Base-by-base conservation (phyloP, 2,888 invertebrate species). In the Archips crataeganus region DNA sequence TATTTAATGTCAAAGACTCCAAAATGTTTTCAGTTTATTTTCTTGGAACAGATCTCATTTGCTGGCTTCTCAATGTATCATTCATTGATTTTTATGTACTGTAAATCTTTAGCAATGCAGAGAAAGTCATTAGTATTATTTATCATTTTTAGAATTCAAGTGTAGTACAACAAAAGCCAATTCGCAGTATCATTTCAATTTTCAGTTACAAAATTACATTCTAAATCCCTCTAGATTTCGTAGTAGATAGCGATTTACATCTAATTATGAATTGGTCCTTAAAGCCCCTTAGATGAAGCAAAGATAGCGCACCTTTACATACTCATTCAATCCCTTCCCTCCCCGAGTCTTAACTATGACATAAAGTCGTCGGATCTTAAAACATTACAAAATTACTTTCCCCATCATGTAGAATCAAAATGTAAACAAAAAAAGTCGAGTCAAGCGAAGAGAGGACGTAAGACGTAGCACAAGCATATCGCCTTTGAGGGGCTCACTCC, bases 401-500 rank as follows among this genome's bases (percentile, higher is more conserved):
- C n/a, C 60, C 60, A 34, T 57, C 32, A 65, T 74, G 69, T 51
- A 60, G 69, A 69, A 70, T 60, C 49, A 51, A 54, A 65, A 49
- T 47, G 57, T 45, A 64, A 47, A 68, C 23, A 34, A 45, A 42
- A 42, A 42, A 45, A 59, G 23, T 23, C 23, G 23, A 23, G 23
- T 23, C 23, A 45, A 49, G 11, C 32, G 59, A 70, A 42, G 51
- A 51, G 47, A 59, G 59, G 65, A 61, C 75, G 68, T 70, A 76
- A 69, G 63, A 59, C 59, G 63, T 32, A 75, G 68, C 77, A 79
- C 80, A 82, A 79, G 79, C 81, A 79, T 81, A 80, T 77, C 79
- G 78, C 80, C 81, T 88, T 85, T 84, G 84, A 83, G 81, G 76
- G 74, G 78, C 74, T 80, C 79, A 80, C 82, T 87, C 82, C 82